Conservation (phyloP, 2,797 vertebrate genomes). For the Babyrousa celebensis region DNA sequence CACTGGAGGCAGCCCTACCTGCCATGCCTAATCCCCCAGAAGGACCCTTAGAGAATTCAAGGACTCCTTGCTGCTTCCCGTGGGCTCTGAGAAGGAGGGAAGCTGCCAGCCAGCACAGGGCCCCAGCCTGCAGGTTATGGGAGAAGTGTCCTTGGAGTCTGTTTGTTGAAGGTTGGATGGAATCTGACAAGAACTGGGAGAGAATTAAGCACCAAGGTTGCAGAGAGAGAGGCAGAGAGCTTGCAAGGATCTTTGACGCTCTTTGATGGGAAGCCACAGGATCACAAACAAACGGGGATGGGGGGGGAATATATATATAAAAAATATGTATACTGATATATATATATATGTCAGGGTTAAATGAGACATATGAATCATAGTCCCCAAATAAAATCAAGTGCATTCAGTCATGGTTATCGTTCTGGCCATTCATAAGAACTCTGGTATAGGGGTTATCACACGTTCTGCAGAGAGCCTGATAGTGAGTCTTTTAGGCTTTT, state of each 20-base stretch:
- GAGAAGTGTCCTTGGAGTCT: slow-evolving; percentile 78
- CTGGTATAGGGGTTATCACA: background rate
- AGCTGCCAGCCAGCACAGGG: slow-evolving; percentile 18
- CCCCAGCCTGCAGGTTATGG: background rate
- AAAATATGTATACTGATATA: background rate
- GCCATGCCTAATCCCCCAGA: slow-evolving; percentile 69
- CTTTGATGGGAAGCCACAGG: slow-evolving; percentile 19
- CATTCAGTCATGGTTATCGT: slow-evolving; percentile 8
- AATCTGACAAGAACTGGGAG: slow-evolving; percentile 72
- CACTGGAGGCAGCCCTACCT: slow-evolving; percentile 44
- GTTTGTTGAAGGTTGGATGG: slow-evolving; percentile 74
- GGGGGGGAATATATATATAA: too few relatives aligned
- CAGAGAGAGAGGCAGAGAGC: slow-evolving; percentile 40
- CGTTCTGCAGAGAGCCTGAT: background rate
- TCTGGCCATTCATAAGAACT: background rate
- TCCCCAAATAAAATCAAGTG: slow-evolving; percentile 22
- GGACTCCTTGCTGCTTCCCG: slow-evolving; percentile 54
- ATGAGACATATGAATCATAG: background rate
- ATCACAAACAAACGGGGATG: background rate
- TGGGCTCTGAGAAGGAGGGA: slow-evolving; percentile 68
- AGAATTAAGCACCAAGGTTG: slow-evolving; percentile 39
- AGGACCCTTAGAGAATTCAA: slow-evolving; percentile 76
- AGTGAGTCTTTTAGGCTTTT: slow-evolving; percentile 36
- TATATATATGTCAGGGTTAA: background rate
- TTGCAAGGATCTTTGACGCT: slow-evolving; percentile 59